Conservation (phyloP, 2,113 vertebrate species). For the Martes martes region DNA sequence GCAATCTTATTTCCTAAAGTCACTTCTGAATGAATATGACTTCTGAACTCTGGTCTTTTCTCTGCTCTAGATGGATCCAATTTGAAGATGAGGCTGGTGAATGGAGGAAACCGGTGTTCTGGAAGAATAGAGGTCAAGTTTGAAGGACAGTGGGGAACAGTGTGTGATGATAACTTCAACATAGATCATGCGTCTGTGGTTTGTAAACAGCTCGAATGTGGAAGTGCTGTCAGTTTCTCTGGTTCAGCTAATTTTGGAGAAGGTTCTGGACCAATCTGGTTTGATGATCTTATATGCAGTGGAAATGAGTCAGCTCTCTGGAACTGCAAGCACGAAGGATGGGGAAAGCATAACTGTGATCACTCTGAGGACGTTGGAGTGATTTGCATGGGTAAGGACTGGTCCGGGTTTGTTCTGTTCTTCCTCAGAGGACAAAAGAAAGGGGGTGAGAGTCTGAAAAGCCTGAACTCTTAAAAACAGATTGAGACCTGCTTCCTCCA, state of each 20-base stretch:
- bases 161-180: conserved; percentile 81
- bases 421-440: not conserved
- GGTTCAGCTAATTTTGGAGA: conserved; percentile 74
- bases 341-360: conserved; percentile 76
- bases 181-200: conserved; percentile 77
- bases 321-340: conserved; percentile 76
- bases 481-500: not conserved
- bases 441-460: not conserved
- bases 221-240: conserved; percentile 73
- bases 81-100: conserved; percentile 75
- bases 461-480: not conserved
- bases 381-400: conserved; percentile 80
- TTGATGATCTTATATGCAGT: conserved; percentile 74
- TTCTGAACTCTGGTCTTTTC: not conserved
- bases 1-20: not conserved
- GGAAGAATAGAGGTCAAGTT: conserved; percentile 83
- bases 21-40: not conserved
- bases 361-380: conserved; percentile 79
- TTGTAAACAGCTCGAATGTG: conserved; percentile 78
- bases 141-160: conserved; percentile 80
- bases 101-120: conserved; percentile 61
- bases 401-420: not conserved
- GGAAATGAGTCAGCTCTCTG: conserved; percentile 80
- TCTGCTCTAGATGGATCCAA: conserved; percentile 55
- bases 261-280: conserved; percentile 81